Evolutionary conservation across 2,888 invertebrate genomes (phyloP).

Genomic region (Coremacera marginata): DNA sequence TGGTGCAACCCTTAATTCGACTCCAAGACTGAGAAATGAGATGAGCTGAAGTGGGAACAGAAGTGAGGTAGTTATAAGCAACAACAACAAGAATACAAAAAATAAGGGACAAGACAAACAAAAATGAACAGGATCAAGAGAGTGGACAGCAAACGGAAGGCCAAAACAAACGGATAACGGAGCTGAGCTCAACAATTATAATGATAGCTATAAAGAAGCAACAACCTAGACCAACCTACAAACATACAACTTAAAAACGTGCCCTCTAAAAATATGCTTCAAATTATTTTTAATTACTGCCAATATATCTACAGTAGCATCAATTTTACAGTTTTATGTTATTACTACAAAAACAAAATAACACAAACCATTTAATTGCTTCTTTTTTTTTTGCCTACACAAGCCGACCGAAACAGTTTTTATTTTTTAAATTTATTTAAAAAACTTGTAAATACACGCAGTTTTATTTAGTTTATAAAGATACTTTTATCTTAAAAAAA

Average conservation of each 20-base stretch:
- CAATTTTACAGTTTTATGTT: not conserved
- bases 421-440: not conserved
- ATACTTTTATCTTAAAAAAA: not conserved
- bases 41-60: not conserved
- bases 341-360: not conserved
- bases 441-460: constrained; percentile 8
- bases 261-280: constrained; percentile 23
- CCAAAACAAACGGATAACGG: not conserved
- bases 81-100: not conserved
- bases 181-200: not conserved
- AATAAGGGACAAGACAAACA: not conserved
- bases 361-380: not conserved
- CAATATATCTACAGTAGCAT: not conserved
- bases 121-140: not conserved
- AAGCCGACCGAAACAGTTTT: not conserved
- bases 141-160: not conserved
- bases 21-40: constrained; percentile 26
- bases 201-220: not conserved
- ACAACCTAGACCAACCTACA: not conserved
- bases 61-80: not conserved
- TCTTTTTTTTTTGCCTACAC: not conserved
- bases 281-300: constrained; percentile 9
- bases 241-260: not conserved
- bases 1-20: constrained; percentile 23
- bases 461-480: not conserved